Evolutionary conservation across 1,140 invertebrate genomes (phyloP), one percentile per base, ranked within the genome.

Genomic region (Diachasmimorpha longicaudata): DNA sequence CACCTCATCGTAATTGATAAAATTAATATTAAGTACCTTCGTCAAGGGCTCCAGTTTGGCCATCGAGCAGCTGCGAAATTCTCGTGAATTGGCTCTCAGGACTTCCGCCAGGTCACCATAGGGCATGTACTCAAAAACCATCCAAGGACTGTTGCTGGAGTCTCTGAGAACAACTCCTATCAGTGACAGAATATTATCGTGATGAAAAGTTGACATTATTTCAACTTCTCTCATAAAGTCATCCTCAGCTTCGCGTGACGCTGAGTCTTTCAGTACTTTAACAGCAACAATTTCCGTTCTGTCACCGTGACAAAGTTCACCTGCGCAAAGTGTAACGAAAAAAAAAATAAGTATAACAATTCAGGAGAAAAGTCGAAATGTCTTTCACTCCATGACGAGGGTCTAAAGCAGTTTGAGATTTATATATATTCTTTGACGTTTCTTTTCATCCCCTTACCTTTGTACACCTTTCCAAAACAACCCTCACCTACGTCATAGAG

Each of bases 71-170:
- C 11, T 82, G 67, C 83, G 83, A 4, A 90, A 81, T 10, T 86
- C 84, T 11, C 87, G 85, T 0, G 91, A 91, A 72, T 94, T 95
- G 23, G 90, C 91, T 66, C 96, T 87, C 9, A 98, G 85, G 1
- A 97, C 92, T 74, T 96, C 94, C 0, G 96, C 94, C 52, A 98
- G 89, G 84, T 98, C 96, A 0, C 96, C 96, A 85, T 94, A 92
- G 19, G 94, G 91, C 96, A 98, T 98, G 81, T 93, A 97, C 84
- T 98, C 96, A 84, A 97, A 98, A 2, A 98, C 92, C 95, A 98
- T 97, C 93, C 95, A 97, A 0, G 96, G 96, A 77, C 91, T 93
- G 36, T 92, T 91, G 9, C 87, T 91, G 0, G 89, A 89, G 68
- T 95, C 95, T 90, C 91, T 92, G 13, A 93, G 90, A 1, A 96